Evolutionary conservation across 2,888 invertebrate genomes (phyloP), one percentile per base, ranked within the genome.

Genomic region (Apodemia mormo): DNA sequence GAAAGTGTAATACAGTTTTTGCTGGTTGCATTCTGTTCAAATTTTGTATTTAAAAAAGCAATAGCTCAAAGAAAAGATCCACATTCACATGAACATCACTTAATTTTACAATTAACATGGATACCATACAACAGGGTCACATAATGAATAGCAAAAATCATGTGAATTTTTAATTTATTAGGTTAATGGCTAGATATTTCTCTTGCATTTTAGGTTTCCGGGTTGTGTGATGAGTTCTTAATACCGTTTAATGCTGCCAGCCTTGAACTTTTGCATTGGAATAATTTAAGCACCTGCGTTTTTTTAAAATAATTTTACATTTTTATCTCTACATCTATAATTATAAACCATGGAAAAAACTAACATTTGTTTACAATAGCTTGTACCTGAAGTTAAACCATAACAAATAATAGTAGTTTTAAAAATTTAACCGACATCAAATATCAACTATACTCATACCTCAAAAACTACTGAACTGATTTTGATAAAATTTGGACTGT

Each of bases 151-250:
- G 37, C 33, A 37, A 61, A 30, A 61, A 61, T 33, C 14, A 33
- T 61, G 61, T 61, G 61, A 61, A 61, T 33, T 61, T 29, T 29
- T 37, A 61, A 61, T 2, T 61, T 61, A 61, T 61, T 52, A 33
- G 61, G 61, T 61, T 61, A 61, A 61, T 61, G 37, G 33, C 37
- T 30, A 12, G 52, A 52, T 52, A n/a, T 52, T 52, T 52, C 49
- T 49, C 49, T 49, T 49, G 49, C 33, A 2, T 30, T 61, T 61
- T 61, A 1, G 56, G 56, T 56, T 56, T 56, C 29, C 29, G 30
- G 58, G 29, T 58, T 58, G 58, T 30, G 33, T 9, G 30, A 12
- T 33, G 10, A 1, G 12, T 30, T 58, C 33, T 58, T 58, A 58
- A 58, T 7, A 58, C 12, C 7, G 58, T 6, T 58, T 58, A 5